Evolutionary conservation across 2,888 invertebrate genomes (phyloP), one percentile per base, ranked within the genome.

Genomic region (Hydroisotoma schaefferi): DNA sequence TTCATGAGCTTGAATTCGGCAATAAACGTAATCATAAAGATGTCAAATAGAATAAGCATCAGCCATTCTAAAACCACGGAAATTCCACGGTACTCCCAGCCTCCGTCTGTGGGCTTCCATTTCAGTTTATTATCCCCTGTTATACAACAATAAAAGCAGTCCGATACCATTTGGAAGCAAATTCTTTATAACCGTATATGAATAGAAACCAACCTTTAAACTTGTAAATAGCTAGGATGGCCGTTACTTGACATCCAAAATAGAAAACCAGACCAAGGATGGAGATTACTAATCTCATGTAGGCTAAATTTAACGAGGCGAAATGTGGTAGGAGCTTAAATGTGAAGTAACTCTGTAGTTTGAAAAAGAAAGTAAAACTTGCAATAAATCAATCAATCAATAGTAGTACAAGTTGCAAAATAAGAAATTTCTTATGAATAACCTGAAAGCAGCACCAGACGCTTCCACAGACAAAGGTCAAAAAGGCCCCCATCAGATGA

Each of bases 391-490:
- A 43, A 18, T 8, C 18, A 20, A 22, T 47, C 25, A 47, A 47
- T 46, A 49, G 49, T 49, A 27, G n/a, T n/a, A n/a, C n/a, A 10
- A 18, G 20, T 43, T 10, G n/a, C 8, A 22, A n/a, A 43, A 43
- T 43, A 40, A 43, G 8, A 46, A 23, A 22, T 2, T 33, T 15
- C n/a, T 10, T 22, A 25, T 26, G n/a, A 44, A 8, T 37, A 48
- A 63, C 88, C 82, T 92, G 90, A 72, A 87, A 81, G 84, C 87
- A 87, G 76, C 87, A 83, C 77, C 90, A 92, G 52, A 88, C 75
- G 26, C 86, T 84, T 23, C 90, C 90, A 70, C 85, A 81, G 57
- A 87, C 87, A 78, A 91, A 93, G 59, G 85, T 85, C 68, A 84
- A 74, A 49, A 83, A 77, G 8, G 88, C 88, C 2, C 88, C 88